A percentile compares a stretch with the other conserved stretches of the same genome.
These are phyloP conservation scores for Philaenus spumarius DNA, from an alignment of 1,140 invertebrate species.

Conservation along the genomic window DNA sequence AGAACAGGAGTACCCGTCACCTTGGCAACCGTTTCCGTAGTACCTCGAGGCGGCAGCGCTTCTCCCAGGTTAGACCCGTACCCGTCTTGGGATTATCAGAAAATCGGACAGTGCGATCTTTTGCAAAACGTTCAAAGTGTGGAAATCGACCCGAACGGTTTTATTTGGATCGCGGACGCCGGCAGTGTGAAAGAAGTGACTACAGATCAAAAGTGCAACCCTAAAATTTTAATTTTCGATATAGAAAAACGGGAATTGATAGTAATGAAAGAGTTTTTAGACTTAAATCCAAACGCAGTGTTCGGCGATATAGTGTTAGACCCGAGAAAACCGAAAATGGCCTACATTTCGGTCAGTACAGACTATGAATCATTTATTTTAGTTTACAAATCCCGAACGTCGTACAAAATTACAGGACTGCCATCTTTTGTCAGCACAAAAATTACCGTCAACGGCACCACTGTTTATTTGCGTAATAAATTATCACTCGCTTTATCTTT, in stretches of 20 bases:
- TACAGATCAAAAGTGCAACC: constrained; percentile 47
- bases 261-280: neutral
- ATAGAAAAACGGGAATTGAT: constrained; percentile 42
- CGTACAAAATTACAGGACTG: constrained; percentile 57
- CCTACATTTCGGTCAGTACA: constrained; percentile 62
- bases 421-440: constrained; percentile 40
- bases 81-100: constrained; percentile 59
- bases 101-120: constrained; percentile 49
- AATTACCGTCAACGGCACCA: constrained; percentile 50
- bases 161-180: constrained; percentile 65
- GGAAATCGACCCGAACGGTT: constrained; percentile 57
- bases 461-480: constrained; percentile 33
- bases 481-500: constrained; percentile 9
- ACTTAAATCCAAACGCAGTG: neutral
- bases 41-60: constrained; percentile 41
- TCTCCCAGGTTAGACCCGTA: constrained; percentile 54
- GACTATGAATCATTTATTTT: constrained; percentile 58
- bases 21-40: constrained; percentile 48
- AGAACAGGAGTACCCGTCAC: constrained; percentile 58
- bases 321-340: constrained; percentile 28
- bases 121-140: constrained; percentile 63
- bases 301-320: constrained; percentile 14
- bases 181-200: constrained; percentile 45
- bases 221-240: constrained; percentile 59
- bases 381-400: constrained; percentile 55